These are phyloP conservation scores for Neelides sp. DNA, from an alignment of 1,140 invertebrate species.

Conservation along the genomic window DNA sequence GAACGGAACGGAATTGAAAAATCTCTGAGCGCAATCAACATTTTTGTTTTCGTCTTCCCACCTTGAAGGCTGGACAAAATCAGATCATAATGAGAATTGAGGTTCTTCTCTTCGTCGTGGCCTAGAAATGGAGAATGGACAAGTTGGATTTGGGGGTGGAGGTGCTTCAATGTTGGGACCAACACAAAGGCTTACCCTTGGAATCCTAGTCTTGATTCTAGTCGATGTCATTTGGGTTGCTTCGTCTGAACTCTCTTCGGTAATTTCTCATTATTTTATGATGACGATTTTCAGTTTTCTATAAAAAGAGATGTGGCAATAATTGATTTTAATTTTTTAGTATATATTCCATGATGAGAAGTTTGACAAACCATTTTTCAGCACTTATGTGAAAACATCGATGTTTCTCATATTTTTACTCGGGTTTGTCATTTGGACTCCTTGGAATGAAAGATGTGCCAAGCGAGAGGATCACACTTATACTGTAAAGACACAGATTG, in stretches of 20 bases:
- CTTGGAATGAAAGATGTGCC: conserved; percentile 62
- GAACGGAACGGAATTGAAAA: too few relatives aligned
- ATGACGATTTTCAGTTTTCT: conserved; percentile 11
- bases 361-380: conserved; percentile 77
- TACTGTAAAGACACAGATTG: conserved; percentile 39
- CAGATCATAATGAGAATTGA: too few relatives aligned
- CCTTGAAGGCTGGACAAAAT: too few relatives aligned
- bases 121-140: conserved; percentile 6
- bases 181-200: conserved; percentile 58
- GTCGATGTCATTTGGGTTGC: conserved; percentile 80
- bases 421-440: conserved; percentile 65
- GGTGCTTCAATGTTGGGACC: conserved; percentile 13
- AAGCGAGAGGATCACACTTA: conserved; percentile 48
- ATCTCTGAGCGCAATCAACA: too few relatives aligned
- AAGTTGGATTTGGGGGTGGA: conserved; percentile 13
- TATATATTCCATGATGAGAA: conserved; percentile 66
- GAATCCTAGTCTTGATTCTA: conserved; percentile 58
- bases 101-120: too few relatives aligned
- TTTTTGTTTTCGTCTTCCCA: too few relatives aligned
- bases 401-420: conserved; percentile 74
- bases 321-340: conserved; percentile 42
- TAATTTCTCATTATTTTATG: conserved; percentile 35
- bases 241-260: conserved; percentile 71
- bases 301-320: conserved; percentile 6
- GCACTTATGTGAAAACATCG: conserved; percentile 72